Base-by-base conservation (phyloP, 2,797 vertebrate genomes). In the Aviceda leuphotes region DNA sequence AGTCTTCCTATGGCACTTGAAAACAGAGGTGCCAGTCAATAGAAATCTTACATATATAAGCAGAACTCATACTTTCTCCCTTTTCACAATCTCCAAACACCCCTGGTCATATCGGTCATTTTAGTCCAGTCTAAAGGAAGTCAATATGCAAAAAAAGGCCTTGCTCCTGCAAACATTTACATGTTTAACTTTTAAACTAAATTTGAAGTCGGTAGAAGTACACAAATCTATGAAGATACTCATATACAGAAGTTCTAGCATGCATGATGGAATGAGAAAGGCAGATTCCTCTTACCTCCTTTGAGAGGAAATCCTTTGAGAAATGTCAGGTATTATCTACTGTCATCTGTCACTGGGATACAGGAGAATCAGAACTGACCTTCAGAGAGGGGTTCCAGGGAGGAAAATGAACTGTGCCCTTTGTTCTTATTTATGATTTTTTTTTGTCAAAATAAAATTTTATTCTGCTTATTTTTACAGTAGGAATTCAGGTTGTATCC, bases 81-180 rank as follows among this genome's bases (percentile, higher is more conserved):
- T n/a, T 77, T 63, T 15, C 28, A 28, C 52, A 28, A 0, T 31
- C 55, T 65, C 43, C 58, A 55, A 47, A 78, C 5, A 6, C 25
- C 19, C 17, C 24, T 2, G 0, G 11, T 70, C 35, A 11, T 33
- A 56, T 13, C 0, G 0, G 56, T 81, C 26, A 50, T 65, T 88
- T 58, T 20, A 46, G 26, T 47, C 46, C 73, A 21, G 13, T 31
- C 44, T 61, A 33, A 33, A 63, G 63, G n/a, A 78, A 78, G 61
- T 39, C 76, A 49, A 9, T 58, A 44, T 9, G 19, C 54, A 85
- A 91, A 85, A 44, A 74, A 55, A 74, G 68, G 49, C 16, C 47
- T 87, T 61, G 21, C n/a, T 90, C 56, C 46, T 43, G 39, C 49
- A 82, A 94, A 59, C 30, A 19, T 56, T 72, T 33, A 68, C 31